Conservation (phyloP, 1,140 invertebrate genomes). For the Aleiodes sp. region DNA sequence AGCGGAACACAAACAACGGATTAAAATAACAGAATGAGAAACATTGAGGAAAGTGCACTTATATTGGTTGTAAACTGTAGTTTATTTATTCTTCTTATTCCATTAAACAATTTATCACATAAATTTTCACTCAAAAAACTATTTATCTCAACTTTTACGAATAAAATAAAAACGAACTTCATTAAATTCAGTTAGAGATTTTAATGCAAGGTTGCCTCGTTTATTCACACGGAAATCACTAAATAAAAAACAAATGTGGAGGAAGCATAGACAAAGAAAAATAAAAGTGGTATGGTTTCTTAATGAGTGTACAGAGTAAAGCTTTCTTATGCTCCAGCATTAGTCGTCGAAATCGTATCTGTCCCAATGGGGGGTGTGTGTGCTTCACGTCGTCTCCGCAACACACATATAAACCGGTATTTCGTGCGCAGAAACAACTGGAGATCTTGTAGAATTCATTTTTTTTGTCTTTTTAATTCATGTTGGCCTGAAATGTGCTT, state of each 20-base stretch:
- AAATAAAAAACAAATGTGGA: constrained; percentile 5
- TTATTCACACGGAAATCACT: background rate
- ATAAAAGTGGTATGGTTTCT: constrained; percentile 56
- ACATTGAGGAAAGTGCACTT: background rate
- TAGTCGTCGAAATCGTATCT: constrained; percentile 34
- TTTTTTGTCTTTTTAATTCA: constrained; percentile 21
- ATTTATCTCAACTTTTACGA: background rate
- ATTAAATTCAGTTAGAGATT: background rate
- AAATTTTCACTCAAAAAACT: background rate
- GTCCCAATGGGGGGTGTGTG: constrained; percentile 27
- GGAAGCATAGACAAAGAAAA: constrained; percentile 47
- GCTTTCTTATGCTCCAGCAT: constrained; percentile 60
- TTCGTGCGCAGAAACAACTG: constrained; percentile 6
- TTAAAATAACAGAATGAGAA: constrained; percentile 55
- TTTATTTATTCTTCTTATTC: background rate
- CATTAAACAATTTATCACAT: no score
- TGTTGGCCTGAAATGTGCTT: constrained; percentile 66
- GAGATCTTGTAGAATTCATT: constrained; percentile 31
- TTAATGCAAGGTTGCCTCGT: background rate
- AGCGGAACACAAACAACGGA: constrained; percentile 57
- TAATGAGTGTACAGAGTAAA: constrained; percentile 68
- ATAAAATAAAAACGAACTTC: background rate
- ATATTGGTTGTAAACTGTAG: background rate
- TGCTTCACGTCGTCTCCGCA: constrained; percentile 2
- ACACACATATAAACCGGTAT: constrained; percentile 14